phyloP scores from a whole-genome alignment of 2,888 invertebrate species.

The Corbicula japonica region DNA sequence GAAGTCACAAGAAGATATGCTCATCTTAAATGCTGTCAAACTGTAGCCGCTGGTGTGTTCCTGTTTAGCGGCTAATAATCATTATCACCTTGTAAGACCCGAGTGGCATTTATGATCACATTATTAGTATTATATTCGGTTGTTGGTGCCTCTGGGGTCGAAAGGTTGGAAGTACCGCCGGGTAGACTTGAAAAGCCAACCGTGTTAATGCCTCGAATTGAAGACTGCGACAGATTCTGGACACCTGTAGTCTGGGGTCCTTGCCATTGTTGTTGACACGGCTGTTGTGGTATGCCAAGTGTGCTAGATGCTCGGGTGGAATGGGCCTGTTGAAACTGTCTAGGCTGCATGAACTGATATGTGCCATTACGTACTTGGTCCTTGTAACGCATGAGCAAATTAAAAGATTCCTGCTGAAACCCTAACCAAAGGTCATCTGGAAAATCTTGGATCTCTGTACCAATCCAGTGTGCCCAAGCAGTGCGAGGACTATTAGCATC shows the following conservation, averaged over 20 bases:
- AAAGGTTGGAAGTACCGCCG: constrained; percentile 12
- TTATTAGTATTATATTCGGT: constrained; percentile 9
- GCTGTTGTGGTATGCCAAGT: constrained; percentile 10
- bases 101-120: constrained; percentile 10
- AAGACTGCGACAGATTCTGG: constrained; percentile 5
- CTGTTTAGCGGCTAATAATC: too few relatives aligned
- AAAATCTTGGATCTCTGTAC: constrained; percentile 5
- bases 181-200: constrained; percentile 12
- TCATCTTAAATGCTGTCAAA: constrained; percentile 12
- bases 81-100: constrained; percentile 8
- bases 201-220: constrained; percentile 11
- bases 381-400: constrained; percentile 15
- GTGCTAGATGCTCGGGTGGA: constrained; percentile 11
- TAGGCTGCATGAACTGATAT: constrained; percentile 15
- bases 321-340: constrained; percentile 15
- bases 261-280: constrained; percentile 10
- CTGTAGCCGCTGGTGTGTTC: constrained; percentile 11
- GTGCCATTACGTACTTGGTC: constrained; percentile 10
- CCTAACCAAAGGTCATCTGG: constrained; percentile 1
- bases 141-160: too few relatives aligned
- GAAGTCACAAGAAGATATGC: constrained; percentile 10
- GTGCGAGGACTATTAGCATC: constrained; percentile 12
- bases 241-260: constrained; percentile 7
- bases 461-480: constrained; percentile 10
- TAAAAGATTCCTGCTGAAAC: constrained; percentile 10